Evolutionary conservation across 2,888 invertebrate genomes (phyloP).

Genomic region (Volucella bombylans): DNA sequence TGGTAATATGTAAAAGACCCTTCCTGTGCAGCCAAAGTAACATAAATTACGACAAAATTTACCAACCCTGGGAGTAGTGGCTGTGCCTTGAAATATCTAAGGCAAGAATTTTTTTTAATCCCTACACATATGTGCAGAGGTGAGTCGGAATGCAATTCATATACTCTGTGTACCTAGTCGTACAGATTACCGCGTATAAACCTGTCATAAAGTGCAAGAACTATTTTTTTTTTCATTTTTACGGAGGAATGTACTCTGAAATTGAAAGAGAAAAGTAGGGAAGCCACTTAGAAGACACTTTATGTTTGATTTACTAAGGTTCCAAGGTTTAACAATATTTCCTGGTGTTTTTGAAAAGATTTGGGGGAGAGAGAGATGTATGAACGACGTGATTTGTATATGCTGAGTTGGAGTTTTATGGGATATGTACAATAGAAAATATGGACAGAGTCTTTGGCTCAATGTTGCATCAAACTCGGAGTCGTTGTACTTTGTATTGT

Average conservation of each 20-base stretch:
- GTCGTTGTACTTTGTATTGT: too few species aligned
- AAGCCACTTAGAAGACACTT: conserved; percentile 28
- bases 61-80: too few species aligned
- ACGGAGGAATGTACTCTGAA: too few species aligned
- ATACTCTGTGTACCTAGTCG: neutral
- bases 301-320: conserved; percentile 3
- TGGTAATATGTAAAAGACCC: neutral
- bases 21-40: neutral
- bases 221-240: neutral
- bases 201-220: conserved; percentile 36
- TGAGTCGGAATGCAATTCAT: conserved; percentile 24
- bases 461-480: too few species aligned
- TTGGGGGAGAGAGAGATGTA: neutral
- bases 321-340: neutral
- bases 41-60: neutral
- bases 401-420: too few species aligned
- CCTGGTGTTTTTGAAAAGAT: neutral
- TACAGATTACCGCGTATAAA: conserved; percentile 26
- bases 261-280: neutral
- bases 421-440: too few species aligned
- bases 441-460: too few species aligned
- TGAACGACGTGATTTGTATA: too few species aligned
- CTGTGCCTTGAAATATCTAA: neutral
- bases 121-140: conserved; percentile 15
- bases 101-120: neutral